Evolutionary conservation across 1,140 invertebrate species (phyloP), one percentile per base, ranked within the genome.

Genomic region (Magallana gigas): DNA sequence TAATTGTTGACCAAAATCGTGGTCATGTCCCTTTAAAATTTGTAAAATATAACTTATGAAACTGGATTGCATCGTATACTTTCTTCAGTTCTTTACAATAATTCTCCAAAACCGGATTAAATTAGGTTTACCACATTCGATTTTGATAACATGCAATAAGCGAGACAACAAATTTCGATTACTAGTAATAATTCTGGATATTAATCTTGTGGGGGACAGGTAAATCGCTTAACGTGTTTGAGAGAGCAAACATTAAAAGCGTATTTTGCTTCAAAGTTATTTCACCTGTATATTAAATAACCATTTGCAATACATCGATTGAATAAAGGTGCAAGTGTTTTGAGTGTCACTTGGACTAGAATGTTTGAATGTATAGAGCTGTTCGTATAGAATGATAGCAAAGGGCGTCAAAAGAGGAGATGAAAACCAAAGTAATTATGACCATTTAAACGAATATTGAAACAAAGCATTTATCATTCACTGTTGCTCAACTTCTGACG

Each of bases 391-490:
- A 62, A 14, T n/a, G 14, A 16, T 48, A 48, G 18, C 14, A 7
- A 12, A 12, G 23, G 18, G 68, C 0, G 68, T 23, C 18, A 71
- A 29, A 29, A 29, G 23, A 12, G 36, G 23, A 36, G 23, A 8
- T 18, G 7, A 36, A 23, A 6, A 29, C 8, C 3, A 18, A 29
- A 71, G 7, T 71, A 71, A 18, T 71, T 11, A 71, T 71, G 68
- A 11, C 11, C 12, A 71, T 29, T 71, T 71, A 36, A 23, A 71
- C 68, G 36, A 71, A 71, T 71, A 3, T 8, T 71, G 18, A 71
- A 71, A 71, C 68, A 71, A 71, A 71, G 18, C 18, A 71, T 71
- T 71, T 29, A 71, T 71, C 68, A 71, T 71, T 29, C 18, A 71
- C n/a, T 29, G 8, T 71, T 71, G 8, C 23, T 9, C 23, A 71